Conservation (phyloP, 2,113 vertebrate species). For the Ibidorhyncha struthersii region DNA sequence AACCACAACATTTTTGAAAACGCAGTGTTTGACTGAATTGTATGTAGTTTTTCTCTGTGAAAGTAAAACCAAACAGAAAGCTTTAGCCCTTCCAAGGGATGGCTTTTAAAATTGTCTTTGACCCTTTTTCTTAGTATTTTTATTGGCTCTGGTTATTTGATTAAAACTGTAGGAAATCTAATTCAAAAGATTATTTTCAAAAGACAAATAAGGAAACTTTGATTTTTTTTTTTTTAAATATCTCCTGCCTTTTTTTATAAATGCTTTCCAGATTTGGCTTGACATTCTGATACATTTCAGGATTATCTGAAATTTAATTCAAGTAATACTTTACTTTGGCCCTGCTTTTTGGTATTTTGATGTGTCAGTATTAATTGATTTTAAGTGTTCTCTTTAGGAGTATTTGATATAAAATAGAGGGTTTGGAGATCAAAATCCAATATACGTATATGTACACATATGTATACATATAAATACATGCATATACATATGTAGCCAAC, state of each 20-base stretch:
- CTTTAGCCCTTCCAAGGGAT: background rate
- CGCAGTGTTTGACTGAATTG: background rate
- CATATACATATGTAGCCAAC: background rate
- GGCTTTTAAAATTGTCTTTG: slow-evolving; percentile 10
- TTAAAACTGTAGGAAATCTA: background rate
- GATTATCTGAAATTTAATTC: slow-evolving; percentile 21
- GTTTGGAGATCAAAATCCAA: slow-evolving; percentile 23
- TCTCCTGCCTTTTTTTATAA: slow-evolving; percentile 23
- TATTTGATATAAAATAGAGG: slow-evolving; percentile 34
- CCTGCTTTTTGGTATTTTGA: background rate
- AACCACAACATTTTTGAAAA: slow-evolving; percentile 46
- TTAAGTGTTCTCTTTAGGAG: slow-evolving; percentile 24
- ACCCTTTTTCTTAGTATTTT: background rate
- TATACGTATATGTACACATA: background rate
- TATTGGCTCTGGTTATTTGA: background rate
- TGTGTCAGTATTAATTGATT: slow-evolving; percentile 17
- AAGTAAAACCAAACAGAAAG: slow-evolving; percentile 31
- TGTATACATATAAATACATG: background rate
- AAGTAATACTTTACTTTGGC: slow-evolving; percentile 46
- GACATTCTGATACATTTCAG: background rate
- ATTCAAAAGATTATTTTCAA: background rate
- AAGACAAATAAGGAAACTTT: background rate
- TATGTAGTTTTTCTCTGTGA: background rate
- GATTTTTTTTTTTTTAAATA: slow-evolving; percentile 11
- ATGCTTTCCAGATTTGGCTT: slow-evolving; percentile 36